Conservation (phyloP, 2,888 invertebrate genomes). For the Pristionchus maxplancki region DNA sequence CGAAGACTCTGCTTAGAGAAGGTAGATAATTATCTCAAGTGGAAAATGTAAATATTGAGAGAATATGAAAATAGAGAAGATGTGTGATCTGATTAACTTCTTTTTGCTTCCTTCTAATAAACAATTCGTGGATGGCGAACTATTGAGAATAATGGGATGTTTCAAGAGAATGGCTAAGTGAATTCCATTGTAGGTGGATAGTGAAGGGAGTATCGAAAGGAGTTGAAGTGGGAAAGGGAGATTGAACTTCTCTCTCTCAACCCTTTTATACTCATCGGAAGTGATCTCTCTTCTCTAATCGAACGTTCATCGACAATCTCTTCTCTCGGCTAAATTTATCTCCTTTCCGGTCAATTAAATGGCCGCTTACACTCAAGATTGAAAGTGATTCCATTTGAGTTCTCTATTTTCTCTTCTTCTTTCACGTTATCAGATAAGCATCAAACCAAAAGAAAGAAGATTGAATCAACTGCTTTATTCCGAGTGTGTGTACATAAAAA, state of each 20-base stretch:
- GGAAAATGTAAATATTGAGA: background rate
- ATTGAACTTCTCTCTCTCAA: background rate
- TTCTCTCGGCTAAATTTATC: slow-evolving; percentile 18
- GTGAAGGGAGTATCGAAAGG: background rate
- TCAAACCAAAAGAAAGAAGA: background rate
- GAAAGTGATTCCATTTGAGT: background rate
- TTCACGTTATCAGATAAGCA: background rate
- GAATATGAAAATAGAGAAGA: background rate
- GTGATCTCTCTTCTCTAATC: slow-evolving; percentile 17
- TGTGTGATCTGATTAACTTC: background rate
- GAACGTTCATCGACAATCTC: slow-evolving; percentile 40
- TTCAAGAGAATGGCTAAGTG: background rate
- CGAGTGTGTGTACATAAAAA: background rate
- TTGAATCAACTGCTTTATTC: background rate
- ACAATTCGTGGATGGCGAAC: background rate
- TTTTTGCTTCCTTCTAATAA: background rate
- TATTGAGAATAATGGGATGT: background rate
- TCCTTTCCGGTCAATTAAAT: slow-evolving; percentile 3
- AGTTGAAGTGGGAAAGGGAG: background rate
- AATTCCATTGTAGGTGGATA: background rate
- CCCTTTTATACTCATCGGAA: slow-evolving; percentile 31
- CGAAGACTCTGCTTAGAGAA: background rate
- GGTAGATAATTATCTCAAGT: background rate
- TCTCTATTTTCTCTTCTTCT: background rate
- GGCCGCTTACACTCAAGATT: background rate